phyloP scores from a whole-genome alignment of 2,888 invertebrate species.

The Eurytoma adleriae region DNA sequence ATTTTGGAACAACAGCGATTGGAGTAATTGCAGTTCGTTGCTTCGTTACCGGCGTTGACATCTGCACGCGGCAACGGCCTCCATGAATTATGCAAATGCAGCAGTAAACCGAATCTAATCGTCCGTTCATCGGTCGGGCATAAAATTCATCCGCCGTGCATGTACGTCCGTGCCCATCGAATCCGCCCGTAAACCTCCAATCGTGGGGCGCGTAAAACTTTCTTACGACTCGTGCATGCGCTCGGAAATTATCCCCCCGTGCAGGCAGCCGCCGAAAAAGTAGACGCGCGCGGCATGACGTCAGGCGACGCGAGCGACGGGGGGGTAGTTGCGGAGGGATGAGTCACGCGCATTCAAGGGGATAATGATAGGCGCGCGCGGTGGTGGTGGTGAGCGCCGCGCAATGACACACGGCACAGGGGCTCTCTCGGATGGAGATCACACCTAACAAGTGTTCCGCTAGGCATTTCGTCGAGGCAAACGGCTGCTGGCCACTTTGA shows the following conservation, averaged over 20 bases:
- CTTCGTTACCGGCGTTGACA: background rate
- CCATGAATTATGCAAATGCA: conserved; percentile 31
- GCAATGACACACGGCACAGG: too few species aligned
- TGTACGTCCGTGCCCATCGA: background rate
- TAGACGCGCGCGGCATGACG: background rate
- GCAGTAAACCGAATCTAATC: conserved; percentile 18
- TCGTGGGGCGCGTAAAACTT: conserved; percentile 14
- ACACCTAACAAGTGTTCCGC: too few species aligned
- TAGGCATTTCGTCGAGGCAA: background rate
- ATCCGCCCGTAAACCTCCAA: background rate
- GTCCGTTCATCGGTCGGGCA: background rate
- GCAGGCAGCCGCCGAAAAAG: conserved; percentile 13
- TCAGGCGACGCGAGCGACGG: background rate
- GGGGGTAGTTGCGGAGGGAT: conserved; percentile 32
- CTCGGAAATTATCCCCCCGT: conserved; percentile 1
- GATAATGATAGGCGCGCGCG: conserved; percentile 14
- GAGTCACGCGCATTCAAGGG: conserved; percentile 34
- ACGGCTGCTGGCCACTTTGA: background rate
- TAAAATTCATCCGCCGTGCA: background rate
- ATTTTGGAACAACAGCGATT: too few species aligned
- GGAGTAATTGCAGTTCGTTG: too few species aligned
- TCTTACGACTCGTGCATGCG: conserved; percentile 10
- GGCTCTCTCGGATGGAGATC: too few species aligned
- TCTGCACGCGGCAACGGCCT: conserved; percentile 8
- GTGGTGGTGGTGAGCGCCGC: background rate